Base-by-base conservation (phyloP, 2,888 invertebrate genomes). In the Catocala nupta region DNA sequence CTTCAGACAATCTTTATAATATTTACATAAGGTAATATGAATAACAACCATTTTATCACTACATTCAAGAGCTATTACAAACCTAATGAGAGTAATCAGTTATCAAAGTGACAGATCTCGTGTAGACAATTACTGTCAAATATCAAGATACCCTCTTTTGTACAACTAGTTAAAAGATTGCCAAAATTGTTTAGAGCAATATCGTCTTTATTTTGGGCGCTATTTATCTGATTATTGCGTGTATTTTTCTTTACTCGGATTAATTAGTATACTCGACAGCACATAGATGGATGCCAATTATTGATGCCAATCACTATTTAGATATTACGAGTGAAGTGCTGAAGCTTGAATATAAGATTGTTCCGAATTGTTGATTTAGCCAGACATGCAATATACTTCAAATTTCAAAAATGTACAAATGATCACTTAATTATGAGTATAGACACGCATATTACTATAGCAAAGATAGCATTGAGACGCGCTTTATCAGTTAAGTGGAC, bases 401-500 rank as follows among this genome's bases (percentile, higher is more conserved):
- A 44, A 16, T 51, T 34, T 3, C 16, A 16, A 75, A 70, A 67
- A 75, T 79, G 70, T 50, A 39, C 45, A 36, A 56, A 49, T 64
- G 51, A 66, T 62, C 33, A 39, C 36, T 34, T 51, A 51, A 73
- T 55, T 69, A 77, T 73, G 77, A 70, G 52, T 45, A 42, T 16
- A 49, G 68, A 71, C 51, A 68, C 59, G 11, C 73, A 71, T 65
- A 70, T 78, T 55, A 73, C 65, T 13, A 67, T 85, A 56, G 68
- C 56, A 10, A 76, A 75, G 44, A 73, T 75, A 59, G 61, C 68
- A 16, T 65, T 81, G 34, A 81, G 70, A 36, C 78, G 79, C 13
- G 78, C 82, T 9, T 80, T 88, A 68, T 81, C 86, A 85, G 86
- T 84, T 85, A 79, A 76, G 81, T 74, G 50, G 56, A 59, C 16